These are phyloP conservation scores for Pseudochaenichthys georgianus DNA, from an alignment of 2,797 vertebrate species.

Conservation along the genomic window DNA sequence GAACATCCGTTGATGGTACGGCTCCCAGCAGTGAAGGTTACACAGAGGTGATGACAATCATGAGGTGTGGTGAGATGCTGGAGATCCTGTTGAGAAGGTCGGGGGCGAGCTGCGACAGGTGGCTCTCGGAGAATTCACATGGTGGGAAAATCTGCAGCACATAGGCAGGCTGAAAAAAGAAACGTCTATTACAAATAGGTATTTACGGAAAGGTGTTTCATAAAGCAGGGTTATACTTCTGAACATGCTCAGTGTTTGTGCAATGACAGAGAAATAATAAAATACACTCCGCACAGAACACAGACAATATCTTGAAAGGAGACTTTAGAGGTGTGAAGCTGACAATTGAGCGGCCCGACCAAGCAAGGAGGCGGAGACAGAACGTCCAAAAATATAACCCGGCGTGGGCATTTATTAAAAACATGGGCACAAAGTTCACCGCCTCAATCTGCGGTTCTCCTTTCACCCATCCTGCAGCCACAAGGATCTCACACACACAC, in stretches of 20 bases:
- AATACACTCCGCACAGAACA: background rate
- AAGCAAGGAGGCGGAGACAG: no score
- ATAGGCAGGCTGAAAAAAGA: conserved; percentile 90
- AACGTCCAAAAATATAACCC: no score
- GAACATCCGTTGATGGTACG: conserved; percentile 50
- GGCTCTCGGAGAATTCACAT: conserved; percentile 97
- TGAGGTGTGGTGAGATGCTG: conserved; percentile 98
- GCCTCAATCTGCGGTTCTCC: no score
- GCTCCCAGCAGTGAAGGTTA: conserved; percentile 80
- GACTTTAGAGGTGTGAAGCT: no score
- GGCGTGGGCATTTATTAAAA: no score
- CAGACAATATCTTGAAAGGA: no score
- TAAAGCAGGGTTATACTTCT: background rate
- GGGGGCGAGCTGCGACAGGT: conserved; percentile 95
- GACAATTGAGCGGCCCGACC: no score
- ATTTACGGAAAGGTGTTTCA: background rate
- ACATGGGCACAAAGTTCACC: no score
- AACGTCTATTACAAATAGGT: background rate
- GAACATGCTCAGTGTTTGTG: background rate
- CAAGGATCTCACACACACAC: no score
- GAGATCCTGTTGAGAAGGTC: conserved; percentile 98
- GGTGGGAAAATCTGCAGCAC: conserved; percentile 99
- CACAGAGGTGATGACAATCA: conserved; percentile 99
- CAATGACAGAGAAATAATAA: background rate
- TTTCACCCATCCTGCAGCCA: no score